Percentiles rank a stretch among this genome's conserved stretches.
These are phyloP conservation scores for Oscheius sp. DNA, from an alignment of 2,888 invertebrate genomes.

Conservation along the genomic window DNA sequence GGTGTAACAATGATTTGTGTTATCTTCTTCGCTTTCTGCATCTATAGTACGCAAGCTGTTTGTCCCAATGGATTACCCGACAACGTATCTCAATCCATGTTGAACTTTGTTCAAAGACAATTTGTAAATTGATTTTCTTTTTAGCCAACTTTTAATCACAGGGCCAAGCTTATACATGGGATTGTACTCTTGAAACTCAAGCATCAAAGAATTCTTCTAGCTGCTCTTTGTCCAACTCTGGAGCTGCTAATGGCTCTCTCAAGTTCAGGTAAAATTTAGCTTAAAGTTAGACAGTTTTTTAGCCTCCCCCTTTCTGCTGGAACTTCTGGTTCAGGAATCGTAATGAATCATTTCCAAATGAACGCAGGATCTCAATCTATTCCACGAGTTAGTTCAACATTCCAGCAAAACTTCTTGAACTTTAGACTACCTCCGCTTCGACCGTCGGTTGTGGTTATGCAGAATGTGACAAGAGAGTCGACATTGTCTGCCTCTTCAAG, in stretches of 20 bases:
- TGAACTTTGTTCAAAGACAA: neutral
- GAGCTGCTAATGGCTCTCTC: slow-evolving; percentile 35
- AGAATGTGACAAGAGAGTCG: slow-evolving; percentile 32
- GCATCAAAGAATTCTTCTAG: slow-evolving; percentile 30
- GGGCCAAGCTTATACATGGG: slow-evolving; percentile 32
- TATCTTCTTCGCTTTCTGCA: neutral
- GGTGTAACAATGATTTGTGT: neutral
- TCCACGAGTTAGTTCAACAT: neutral
- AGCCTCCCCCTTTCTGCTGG: slow-evolving; percentile 18
- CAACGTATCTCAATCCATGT: slow-evolving; percentile 18
- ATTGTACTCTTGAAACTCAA: slow-evolving; percentile 35
- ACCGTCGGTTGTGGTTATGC: slow-evolving; percentile 38
- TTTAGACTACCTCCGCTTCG: neutral
- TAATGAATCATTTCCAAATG: slow-evolving; percentile 1
- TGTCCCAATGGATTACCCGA: slow-evolving; percentile 16
- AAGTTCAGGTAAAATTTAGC: slow-evolving; percentile 33
- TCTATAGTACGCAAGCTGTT: neutral
- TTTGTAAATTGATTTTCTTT: slow-evolving; percentile 23
- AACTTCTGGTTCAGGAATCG: neutral
- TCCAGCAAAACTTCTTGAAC: neutral
- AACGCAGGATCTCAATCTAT: neutral
- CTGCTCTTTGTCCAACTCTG: slow-evolving; percentile 34
- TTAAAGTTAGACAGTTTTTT: neutral
- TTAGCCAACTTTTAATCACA: neutral
- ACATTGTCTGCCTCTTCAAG: slow-evolving; percentile 43